These are phyloP conservation scores for Umimayanthus kanabou DNA, from an alignment of 92 coral and sea anemone species.

Conservation along the genomic window DNA sequence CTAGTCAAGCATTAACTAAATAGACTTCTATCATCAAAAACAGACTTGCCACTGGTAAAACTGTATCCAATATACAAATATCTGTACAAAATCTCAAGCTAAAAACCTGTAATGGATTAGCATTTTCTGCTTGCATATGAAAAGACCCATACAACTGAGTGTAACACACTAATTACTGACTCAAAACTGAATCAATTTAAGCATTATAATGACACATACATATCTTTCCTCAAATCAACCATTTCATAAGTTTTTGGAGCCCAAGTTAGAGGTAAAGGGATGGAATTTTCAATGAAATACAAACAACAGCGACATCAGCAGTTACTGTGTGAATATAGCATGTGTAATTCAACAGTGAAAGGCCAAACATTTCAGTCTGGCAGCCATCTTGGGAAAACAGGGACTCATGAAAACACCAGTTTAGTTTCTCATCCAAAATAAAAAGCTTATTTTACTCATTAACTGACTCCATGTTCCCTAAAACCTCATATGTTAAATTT, in stretches of 20 bases:
- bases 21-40: not conserved
- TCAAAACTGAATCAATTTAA: slow-evolving; percentile 57
- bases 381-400: slow-evolving; percentile 41
- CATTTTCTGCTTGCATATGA: slow-evolving; percentile 23
- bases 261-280: not conserved
- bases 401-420: not conserved
- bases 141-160: slow-evolving; percentile 26
- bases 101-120: slow-evolving; percentile 4
- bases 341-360: slow-evolving; percentile 15
- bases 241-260: slow-evolving; percentile 15
- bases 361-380: slow-evolving; percentile 23
- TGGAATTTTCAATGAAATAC: not conserved
- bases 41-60: not conserved
- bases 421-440: slow-evolving; percentile 7
- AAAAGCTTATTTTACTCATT: not conserved
- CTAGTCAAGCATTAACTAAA: slow-evolving; percentile 37
- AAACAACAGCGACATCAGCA: slow-evolving; percentile 33
- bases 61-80: not conserved
- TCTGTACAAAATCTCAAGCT: not conserved
- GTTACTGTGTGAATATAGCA: slow-evolving; percentile 21
- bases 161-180: slow-evolving; percentile 30
- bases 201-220: slow-evolving; percentile 43
- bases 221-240: slow-evolving; percentile 42
- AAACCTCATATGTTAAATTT: not conserved
- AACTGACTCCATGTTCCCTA: not conserved